phyloP scores from a whole-genome alignment of 2,888 invertebrate species.

The Chrysolina americana region DNA sequence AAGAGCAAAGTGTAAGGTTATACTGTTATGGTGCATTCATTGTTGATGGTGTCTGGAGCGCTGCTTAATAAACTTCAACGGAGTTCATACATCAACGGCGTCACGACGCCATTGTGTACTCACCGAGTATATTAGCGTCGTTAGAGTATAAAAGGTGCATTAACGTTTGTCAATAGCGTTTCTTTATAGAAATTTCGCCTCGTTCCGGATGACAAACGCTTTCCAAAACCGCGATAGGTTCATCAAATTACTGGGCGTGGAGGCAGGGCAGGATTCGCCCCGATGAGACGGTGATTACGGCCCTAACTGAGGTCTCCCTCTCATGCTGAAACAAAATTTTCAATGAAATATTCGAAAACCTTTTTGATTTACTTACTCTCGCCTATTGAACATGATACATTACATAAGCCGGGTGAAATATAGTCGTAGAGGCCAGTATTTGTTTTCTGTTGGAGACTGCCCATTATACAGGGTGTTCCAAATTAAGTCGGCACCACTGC shows the following conservation, averaged over 20 bases:
- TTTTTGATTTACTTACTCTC: no score
- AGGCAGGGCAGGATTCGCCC: background rate
- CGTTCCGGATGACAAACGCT: background rate
- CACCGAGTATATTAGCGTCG: slow-evolving; percentile 52
- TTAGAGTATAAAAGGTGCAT: slow-evolving; percentile 54
- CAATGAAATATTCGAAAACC: no score
- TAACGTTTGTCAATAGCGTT: slow-evolving; percentile 49
- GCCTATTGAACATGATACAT: no score
- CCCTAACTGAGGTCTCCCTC: no score
- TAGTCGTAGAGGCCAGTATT: no score
- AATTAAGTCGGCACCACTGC: no score
- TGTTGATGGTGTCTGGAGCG: slow-evolving; percentile 55
- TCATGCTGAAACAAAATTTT: no score
- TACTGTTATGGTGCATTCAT: slow-evolving; percentile 46
- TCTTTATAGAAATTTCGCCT: slow-evolving; percentile 31
- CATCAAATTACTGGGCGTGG: background rate
- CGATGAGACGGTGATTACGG: no score
- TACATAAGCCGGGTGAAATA: no score
- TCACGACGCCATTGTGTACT: slow-evolving; percentile 54
- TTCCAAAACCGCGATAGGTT: background rate
- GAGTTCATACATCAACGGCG: slow-evolving; percentile 56
- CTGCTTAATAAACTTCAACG: slow-evolving; percentile 56
- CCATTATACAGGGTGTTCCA: no score
- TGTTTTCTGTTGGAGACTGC: no score
- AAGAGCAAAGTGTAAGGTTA: slow-evolving; percentile 49